These are phyloP conservation scores for Antheraea yamamai DNA, from an alignment of 2,888 invertebrate species.

Conservation along the genomic window DNA sequence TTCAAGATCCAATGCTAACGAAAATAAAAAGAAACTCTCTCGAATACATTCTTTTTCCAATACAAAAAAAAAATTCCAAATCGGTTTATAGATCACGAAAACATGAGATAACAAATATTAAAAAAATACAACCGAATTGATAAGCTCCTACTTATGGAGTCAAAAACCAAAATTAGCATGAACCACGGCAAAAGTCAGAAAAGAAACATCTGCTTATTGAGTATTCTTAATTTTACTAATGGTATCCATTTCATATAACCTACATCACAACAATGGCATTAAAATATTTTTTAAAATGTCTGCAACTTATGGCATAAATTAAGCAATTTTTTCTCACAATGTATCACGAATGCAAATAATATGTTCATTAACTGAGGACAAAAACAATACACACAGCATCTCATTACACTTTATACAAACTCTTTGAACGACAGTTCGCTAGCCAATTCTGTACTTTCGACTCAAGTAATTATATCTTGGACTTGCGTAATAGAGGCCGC, in stretches of 20 bases:
- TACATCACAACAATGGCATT: neutral
- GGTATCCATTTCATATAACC: neutral
- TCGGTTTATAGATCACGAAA: too few relatives aligned
- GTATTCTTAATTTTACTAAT: neutral
- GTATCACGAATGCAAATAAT: slow-evolving; percentile 1
- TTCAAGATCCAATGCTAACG: too few relatives aligned
- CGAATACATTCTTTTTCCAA: too few relatives aligned
- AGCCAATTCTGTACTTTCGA: slow-evolving; percentile 76
- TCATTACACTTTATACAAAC: slow-evolving; percentile 32
- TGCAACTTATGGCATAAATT: neutral
- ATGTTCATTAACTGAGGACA: neutral
- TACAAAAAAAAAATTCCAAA: too few relatives aligned
- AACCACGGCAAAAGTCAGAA: neutral
- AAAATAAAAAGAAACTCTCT: too few relatives aligned
- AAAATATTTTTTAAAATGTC: neutral
- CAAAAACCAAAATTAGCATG: neutral
- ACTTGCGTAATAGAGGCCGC: slow-evolving; percentile 67
- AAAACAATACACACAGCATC: slow-evolving; percentile 2
- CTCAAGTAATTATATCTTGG: slow-evolving; percentile 71
- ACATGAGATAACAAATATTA: too few relatives aligned
- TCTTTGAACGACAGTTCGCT: slow-evolving; percentile 35
- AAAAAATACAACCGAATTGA: too few relatives aligned
- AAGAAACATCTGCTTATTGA: neutral
- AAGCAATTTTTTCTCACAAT: neutral
- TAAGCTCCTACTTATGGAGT: neutral